Conservation (phyloP, 2,888 invertebrate species). For the Malthinus flaveolus region DNA sequence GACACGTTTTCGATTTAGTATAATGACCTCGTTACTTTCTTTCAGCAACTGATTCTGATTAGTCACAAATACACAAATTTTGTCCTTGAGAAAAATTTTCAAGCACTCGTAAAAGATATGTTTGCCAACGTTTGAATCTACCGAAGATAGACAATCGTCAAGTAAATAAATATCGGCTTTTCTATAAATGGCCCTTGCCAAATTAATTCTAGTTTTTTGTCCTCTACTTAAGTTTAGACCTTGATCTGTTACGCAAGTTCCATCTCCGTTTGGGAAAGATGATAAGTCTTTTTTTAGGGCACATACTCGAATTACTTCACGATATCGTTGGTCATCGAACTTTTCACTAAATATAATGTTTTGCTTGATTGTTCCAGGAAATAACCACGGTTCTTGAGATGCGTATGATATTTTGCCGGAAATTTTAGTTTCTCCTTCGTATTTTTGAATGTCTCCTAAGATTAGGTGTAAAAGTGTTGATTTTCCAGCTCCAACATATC, state of each 20-base stretch:
- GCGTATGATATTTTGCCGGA: conserved; percentile 62
- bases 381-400: conserved; percentile 64
- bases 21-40: conserved; percentile 56
- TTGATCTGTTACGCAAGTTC: conserved; percentile 75
- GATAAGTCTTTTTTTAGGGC: conserved; percentile 68
- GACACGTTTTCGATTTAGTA: conserved; percentile 59
- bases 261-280: conserved; percentile 71
- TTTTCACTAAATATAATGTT: conserved; percentile 75
- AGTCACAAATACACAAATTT: conserved; percentile 64
- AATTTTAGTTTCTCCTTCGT: conserved; percentile 64
- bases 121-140: conserved; percentile 72
- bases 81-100: conserved; percentile 57
- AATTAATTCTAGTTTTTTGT: conserved; percentile 75
- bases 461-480: conserved; percentile 57
- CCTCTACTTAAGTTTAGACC: conserved; percentile 79
- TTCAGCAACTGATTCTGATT: conserved; percentile 66
- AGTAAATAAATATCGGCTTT: conserved; percentile 74
- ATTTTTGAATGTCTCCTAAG: conserved; percentile 70
- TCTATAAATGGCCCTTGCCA: conserved; percentile 73
- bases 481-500: conserved; percentile 67
- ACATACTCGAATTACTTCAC: conserved; percentile 63
- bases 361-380: conserved; percentile 64
- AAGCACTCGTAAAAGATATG: conserved; percentile 73
- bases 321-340: conserved; percentile 59
- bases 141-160: conserved; percentile 78